Evolutionary conservation across 2,797 vertebrate species (phyloP).

Genomic region (Mormyrops attenuatus): DNA sequence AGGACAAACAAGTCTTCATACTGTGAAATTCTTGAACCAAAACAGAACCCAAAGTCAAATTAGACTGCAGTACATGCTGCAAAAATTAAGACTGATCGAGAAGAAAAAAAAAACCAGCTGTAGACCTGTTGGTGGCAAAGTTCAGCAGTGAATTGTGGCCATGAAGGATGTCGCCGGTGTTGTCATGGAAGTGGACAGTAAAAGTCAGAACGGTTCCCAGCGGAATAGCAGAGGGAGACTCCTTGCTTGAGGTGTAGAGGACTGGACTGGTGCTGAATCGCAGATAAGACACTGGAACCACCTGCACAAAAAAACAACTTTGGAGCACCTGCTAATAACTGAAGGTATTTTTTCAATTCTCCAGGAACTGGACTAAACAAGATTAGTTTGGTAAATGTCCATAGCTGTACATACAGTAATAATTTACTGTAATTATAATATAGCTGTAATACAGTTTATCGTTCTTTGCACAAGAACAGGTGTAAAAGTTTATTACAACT

Average conservation of each 20-base stretch:
- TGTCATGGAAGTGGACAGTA: constrained; percentile 80
- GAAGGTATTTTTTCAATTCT: background rate
- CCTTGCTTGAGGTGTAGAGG: constrained; percentile 60
- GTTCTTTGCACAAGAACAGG: background rate
- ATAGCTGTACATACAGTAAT: background rate
- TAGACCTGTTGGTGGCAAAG: constrained; percentile 84
- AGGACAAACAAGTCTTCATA: background rate
- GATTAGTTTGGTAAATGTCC: background rate
- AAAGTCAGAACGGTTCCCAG: constrained; percentile 78
- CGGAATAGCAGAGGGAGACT: constrained; percentile 68
- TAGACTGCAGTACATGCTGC: background rate
- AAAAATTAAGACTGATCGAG: background rate
- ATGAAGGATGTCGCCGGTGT: constrained; percentile 75
- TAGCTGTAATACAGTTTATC: background rate
- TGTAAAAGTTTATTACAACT: background rate
- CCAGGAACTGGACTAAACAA: background rate
- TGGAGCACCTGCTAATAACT: background rate
- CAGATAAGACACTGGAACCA: constrained; percentile 83
- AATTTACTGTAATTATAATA: background rate
- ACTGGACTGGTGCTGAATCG: constrained; percentile 72
- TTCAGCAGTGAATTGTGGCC: constrained; percentile 75
- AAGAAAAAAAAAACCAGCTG: background rate
- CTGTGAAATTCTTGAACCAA: background rate
- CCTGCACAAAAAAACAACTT: constrained; percentile 55
- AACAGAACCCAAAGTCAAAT: background rate